Percentiles rank a stretch among this genome's conserved stretches.
These are phyloP conservation scores for Mastacembelus armatus DNA, from an alignment of 2,797 vertebrate genomes.

Conservation along the genomic window DNA sequence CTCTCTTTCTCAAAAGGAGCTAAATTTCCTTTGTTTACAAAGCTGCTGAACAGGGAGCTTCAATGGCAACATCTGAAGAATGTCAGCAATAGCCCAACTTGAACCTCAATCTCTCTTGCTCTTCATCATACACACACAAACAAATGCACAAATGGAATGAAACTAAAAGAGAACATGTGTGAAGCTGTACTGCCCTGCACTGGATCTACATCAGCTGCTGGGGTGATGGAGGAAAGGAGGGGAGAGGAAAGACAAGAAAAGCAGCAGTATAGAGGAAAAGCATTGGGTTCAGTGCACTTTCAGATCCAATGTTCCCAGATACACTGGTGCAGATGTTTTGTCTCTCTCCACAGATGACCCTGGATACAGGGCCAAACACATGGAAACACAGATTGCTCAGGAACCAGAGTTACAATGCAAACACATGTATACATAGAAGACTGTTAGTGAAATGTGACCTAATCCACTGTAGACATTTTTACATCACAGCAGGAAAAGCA, in stretches of 20 bases:
- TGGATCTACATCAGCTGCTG: constrained; percentile 21
- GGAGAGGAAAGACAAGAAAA: background rate
- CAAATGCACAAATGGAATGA: background rate
- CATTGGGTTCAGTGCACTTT: constrained; percentile 58
- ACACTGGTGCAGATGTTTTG: constrained; percentile 63
- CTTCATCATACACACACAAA: background rate
- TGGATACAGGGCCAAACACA: constrained; percentile 29
- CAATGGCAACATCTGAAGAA: constrained; percentile 61
- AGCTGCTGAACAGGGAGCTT: constrained; percentile 37
- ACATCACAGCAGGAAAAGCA: background rate
- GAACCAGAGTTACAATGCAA: constrained; percentile 3
- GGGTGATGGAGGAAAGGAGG: background rate
- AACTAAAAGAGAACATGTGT: background rate
- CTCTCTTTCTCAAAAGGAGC: background rate
- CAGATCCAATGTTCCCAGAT: constrained; percentile 58
- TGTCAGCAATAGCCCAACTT: constrained; percentile 41
- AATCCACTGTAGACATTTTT: background rate
- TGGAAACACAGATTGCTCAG: constrained; percentile 14
- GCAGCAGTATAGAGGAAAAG: background rate
- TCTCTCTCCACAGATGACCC: constrained; percentile 33
- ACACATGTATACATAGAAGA: background rate
- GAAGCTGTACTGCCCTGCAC: constrained; percentile 6
- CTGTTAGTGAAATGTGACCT: background rate
- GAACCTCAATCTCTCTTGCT: constrained; percentile 10
- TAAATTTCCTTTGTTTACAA: constrained; percentile 38